Evolutionary conservation across 2,888 invertebrate genomes (phyloP).

Genomic region (Seira musarum): DNA sequence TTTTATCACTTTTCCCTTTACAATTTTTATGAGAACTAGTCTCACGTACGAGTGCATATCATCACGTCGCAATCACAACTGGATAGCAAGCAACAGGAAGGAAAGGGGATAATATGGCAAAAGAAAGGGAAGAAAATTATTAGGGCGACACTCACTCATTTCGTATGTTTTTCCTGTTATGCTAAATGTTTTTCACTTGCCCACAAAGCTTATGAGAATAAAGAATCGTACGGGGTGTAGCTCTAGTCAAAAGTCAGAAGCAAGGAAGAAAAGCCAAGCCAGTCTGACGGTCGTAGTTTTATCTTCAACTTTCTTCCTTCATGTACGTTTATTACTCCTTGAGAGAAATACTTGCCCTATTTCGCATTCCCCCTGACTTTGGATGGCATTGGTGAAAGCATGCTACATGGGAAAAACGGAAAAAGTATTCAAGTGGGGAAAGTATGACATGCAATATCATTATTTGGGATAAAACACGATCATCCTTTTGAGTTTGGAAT

Average conservation of each 20-base stretch:
- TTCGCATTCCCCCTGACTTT: background rate
- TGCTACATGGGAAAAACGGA: background rate
- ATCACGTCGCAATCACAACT: conserved; percentile 40
- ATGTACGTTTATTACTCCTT: background rate
- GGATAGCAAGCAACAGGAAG: conserved; percentile 2
- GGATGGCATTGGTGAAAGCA: conserved; percentile 6
- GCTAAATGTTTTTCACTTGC: conserved; percentile 32
- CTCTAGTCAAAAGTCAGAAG: too few species aligned
- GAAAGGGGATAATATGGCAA: conserved; percentile 8
- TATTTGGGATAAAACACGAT: background rate
- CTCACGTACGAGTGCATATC: conserved; percentile 55
- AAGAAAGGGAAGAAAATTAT: conserved; percentile 21
- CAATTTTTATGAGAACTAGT: conserved; percentile 31
- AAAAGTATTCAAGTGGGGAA: background rate
- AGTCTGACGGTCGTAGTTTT: background rate
- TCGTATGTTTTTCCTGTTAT: conserved; percentile 33
- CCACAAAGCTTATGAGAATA: too few species aligned
- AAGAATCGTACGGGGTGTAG: too few species aligned
- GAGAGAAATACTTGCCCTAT: background rate
- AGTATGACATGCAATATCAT: conserved; percentile 18
- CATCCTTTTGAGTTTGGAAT: background rate
- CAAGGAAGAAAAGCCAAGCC: background rate
- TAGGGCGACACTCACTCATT: conserved; percentile 35
- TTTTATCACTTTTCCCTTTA: background rate
- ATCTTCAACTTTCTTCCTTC: background rate